Conservation (phyloP, 2,113 vertebrate genomes). For the Cinclus cinclus region DNA sequence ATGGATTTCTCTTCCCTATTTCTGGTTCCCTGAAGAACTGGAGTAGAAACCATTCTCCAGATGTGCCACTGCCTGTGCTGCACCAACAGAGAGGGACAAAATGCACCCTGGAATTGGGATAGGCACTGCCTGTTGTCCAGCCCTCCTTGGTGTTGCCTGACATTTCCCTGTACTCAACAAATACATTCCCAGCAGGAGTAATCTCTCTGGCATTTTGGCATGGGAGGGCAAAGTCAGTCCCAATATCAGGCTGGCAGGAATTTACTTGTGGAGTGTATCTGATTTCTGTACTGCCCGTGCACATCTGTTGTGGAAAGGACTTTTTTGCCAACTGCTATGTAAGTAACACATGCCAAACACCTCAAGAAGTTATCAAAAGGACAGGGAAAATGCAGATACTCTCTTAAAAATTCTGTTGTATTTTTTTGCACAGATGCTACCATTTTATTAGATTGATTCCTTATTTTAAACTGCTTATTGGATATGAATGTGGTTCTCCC, state of each 20-base stretch:
- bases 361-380: constrained; percentile 22
- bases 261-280: neutral
- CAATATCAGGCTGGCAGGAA: neutral
- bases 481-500: neutral
- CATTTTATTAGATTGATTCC: constrained; percentile 39
- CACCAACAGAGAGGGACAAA: neutral
- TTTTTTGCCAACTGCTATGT: neutral
- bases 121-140: neutral
- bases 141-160: neutral
- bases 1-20: neutral
- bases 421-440: constrained; percentile 18
- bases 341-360: neutral
- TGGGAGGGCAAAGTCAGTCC: neutral
- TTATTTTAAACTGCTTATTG: constrained; percentile 16
- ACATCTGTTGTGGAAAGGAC: neutral
- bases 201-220: neutral
- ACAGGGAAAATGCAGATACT: constrained; percentile 10
- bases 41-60: neutral
- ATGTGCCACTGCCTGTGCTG: neutral
- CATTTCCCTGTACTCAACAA: neutral
- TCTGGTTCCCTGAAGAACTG: neutral
- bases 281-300: neutral
- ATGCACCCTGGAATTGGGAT: neutral
- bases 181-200: neutral
- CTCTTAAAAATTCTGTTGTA: neutral